phyloP scores from a whole-genome alignment of 2,113 vertebrate genomes.

The Crotophaga sulcirostris region DNA sequence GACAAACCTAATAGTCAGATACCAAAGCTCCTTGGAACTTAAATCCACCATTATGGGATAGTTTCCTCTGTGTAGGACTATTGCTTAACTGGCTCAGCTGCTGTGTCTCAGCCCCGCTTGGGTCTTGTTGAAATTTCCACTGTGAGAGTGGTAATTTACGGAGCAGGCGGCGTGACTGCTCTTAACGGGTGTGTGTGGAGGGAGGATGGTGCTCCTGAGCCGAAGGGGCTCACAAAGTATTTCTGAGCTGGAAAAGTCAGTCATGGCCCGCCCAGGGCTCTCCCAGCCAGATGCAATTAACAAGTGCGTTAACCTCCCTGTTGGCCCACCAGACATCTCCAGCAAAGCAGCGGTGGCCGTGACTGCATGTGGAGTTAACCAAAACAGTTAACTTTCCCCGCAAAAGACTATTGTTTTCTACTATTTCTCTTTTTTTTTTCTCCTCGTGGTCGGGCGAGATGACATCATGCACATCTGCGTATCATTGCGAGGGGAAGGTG shows the following conservation, averaged over 20 bases:
- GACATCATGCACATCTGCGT: background rate
- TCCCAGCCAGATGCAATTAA: background rate
- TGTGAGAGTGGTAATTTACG: background rate
- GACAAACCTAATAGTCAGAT: background rate
- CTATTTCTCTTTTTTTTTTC: background rate
- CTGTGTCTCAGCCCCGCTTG: rapidly evolving
- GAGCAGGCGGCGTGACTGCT: background rate
- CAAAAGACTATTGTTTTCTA: background rate
- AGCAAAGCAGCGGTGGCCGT: rapidly evolving
- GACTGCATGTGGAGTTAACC: background rate
- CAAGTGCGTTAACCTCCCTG: background rate
- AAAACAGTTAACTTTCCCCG: background rate
- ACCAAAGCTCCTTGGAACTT: constrained; percentile 55
- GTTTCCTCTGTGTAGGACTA: background rate
- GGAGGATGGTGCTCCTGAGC: background rate
- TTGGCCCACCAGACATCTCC: rapidly evolving
- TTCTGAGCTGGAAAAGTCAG: background rate
- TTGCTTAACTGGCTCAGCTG: background rate
- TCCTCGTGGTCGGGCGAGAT: background rate
- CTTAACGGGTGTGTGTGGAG: background rate
- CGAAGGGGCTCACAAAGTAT: background rate
- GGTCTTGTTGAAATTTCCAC: background rate
- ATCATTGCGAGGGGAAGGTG: background rate
- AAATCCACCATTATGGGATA: background rate
- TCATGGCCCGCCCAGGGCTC: background rate